These are phyloP conservation scores for Haemorhous mexicanus DNA, from an alignment of 2,113 vertebrate species.

Conservation along the genomic window DNA sequence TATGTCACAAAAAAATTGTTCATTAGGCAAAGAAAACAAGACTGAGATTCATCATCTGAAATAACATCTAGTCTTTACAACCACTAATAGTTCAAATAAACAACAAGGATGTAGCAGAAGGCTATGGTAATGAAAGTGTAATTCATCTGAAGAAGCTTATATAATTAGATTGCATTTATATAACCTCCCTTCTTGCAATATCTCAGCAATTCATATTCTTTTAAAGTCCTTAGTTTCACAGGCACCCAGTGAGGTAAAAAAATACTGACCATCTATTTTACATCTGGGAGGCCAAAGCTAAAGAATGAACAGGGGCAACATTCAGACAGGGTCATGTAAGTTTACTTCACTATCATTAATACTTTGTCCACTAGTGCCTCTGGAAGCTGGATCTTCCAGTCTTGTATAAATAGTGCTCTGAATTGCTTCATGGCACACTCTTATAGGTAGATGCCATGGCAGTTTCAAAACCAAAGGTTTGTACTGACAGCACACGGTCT, in stretches of 20 bases:
- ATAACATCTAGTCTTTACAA: not conserved
- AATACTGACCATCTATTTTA: not conserved
- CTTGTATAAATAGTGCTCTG: not conserved
- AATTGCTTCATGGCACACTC: not conserved
- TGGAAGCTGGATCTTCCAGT: not conserved
- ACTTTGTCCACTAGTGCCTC: not conserved
- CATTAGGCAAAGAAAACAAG: not conserved
- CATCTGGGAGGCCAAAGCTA: not conserved
- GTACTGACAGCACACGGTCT: not conserved
- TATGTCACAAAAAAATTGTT: not conserved
- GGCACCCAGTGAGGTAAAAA: not conserved
- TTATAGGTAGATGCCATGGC: not conserved
- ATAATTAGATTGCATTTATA: constrained; percentile 5
- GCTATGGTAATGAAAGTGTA: not conserved
- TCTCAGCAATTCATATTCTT: not conserved
- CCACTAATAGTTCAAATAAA: not conserved
- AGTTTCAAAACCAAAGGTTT: not conserved
- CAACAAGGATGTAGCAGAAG: not conserved
- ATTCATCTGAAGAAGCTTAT: not conserved
- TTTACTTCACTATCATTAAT: not conserved
- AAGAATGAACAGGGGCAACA: not conserved
- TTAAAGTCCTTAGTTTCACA: not conserved
- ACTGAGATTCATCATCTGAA: not conserved
- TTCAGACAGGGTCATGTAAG: not conserved
- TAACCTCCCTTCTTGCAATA: not conserved